phyloP scores from a whole-genome alignment of 2,113 vertebrate species.

The Montifringilla adamsi region DNA sequence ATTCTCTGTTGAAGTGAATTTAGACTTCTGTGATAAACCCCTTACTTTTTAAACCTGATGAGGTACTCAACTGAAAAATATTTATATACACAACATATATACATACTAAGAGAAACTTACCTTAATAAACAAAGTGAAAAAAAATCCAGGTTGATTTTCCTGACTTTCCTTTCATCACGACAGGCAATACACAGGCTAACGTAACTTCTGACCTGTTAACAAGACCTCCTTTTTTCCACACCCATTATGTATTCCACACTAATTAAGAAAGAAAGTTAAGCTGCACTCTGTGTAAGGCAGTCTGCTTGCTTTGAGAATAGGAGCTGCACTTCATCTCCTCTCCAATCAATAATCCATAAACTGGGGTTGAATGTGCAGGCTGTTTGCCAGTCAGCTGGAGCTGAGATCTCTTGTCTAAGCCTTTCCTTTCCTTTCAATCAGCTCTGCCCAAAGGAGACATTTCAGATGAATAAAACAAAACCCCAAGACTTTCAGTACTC shows the following conservation, averaged over 20 bases:
- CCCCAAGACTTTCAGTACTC: neutral
- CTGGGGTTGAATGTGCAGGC: slow-evolving; percentile 23
- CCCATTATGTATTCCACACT: slow-evolving; percentile 7
- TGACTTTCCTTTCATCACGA: neutral
- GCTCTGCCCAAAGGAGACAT: neutral
- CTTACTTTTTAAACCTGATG: neutral
- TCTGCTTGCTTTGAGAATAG: slow-evolving; percentile 7
- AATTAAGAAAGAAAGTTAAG: slow-evolving; percentile 56
- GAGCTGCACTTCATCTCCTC: slow-evolving; percentile 44
- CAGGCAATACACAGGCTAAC: neutral
- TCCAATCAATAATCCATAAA: slow-evolving; percentile 68
- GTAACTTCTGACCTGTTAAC: neutral
- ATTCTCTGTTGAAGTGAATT: neutral
- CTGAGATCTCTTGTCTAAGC: neutral
- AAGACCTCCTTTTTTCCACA: slow-evolving; percentile 27
- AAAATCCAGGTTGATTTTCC: neutral
- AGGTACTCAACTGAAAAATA: neutral
- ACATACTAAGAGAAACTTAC: neutral
- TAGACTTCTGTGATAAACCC: neutral
- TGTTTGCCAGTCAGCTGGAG: slow-evolving; percentile 16
- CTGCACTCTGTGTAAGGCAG: slow-evolving; percentile 26
- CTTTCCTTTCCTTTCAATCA: neutral
- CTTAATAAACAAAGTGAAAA: neutral
- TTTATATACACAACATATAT: rapidly evolving
- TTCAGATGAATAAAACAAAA: neutral